These are phyloP conservation scores for Erynnis tages DNA, from an alignment of 2,888 invertebrate genomes.

Conservation along the genomic window DNA sequence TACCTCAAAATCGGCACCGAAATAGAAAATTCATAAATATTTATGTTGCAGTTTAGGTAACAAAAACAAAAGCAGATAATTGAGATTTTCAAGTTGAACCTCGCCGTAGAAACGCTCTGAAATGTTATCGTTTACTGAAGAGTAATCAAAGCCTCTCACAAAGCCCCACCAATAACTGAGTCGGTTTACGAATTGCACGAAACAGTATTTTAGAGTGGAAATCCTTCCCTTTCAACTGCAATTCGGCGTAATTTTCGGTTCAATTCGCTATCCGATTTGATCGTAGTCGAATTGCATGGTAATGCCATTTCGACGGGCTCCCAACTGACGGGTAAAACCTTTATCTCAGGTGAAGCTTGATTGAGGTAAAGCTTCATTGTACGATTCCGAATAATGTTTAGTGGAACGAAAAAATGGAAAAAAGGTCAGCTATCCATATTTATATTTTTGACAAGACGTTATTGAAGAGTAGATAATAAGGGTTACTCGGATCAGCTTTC, in stretches of 20 bases:
- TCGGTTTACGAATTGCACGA: conserved; percentile 8
- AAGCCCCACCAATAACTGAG: conserved; percentile 10
- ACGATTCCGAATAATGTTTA: too few species aligned
- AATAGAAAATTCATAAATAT: too few species aligned
- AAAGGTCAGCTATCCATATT: too few species aligned
- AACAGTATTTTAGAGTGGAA: conserved; percentile 19
- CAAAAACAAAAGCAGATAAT: too few species aligned
- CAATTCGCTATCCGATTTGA: conserved; percentile 20
- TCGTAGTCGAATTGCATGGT: conserved; percentile 18
- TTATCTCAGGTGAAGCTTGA: conserved; percentile 13
- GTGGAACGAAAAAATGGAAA: too few species aligned
- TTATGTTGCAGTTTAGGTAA: too few species aligned
- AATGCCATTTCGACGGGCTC: conserved; percentile 19
- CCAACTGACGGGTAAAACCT: conserved; percentile 11
- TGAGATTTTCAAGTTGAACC: not conserved
- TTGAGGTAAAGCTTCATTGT: too few species aligned
- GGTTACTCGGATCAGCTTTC: too few species aligned
- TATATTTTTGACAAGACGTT: too few species aligned
- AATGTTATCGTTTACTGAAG: not conserved
- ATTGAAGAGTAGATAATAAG: too few species aligned
- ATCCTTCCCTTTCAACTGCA: conserved; percentile 19
- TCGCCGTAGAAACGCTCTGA: not conserved
- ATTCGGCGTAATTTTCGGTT: conserved; percentile 25
- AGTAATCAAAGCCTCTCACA: conserved; percentile 9
- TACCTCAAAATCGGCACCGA: too few species aligned